A percentile compares a stretch with the other conserved stretches of the same genome.
Conservation (phyloP, 2,888 invertebrate genomes). For the Drosophila borborema region DNA sequence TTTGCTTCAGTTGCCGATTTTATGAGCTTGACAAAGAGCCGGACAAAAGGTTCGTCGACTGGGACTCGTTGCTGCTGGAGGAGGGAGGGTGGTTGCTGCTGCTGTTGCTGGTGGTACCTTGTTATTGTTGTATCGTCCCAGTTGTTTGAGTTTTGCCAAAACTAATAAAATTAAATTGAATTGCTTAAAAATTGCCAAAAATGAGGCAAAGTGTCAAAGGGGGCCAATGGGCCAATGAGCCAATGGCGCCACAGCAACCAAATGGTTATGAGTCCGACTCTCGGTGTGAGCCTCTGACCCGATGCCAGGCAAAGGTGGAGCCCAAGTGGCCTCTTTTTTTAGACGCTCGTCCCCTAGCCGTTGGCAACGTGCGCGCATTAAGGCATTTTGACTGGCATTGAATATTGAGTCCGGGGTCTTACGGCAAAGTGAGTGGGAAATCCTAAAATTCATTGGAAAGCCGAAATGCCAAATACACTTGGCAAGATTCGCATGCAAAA, state of each 20-base stretch:
- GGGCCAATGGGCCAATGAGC: conserved; percentile 32
- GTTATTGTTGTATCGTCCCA: conserved; percentile 72
- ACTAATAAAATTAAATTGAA: conserved; percentile 82
- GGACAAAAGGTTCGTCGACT: conserved; percentile 43
- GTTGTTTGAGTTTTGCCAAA: conserved; percentile 81
- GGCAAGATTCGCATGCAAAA: neutral
- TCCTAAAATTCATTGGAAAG: conserved; percentile 15
- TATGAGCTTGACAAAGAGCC: conserved; percentile 65
- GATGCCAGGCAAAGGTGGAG: conserved; percentile 1
- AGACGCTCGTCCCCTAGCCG: conserved; percentile 10
- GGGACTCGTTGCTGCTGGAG: no score
- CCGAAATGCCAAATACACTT: conserved; percentile 36
- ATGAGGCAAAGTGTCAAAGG: conserved; percentile 78
- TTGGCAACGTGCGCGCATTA: conserved; percentile 76
- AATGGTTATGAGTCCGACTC: conserved; percentile 62
- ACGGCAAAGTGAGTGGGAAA: conserved; percentile 50
- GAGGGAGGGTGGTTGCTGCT: neutral
- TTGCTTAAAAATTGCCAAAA: conserved; percentile 81
- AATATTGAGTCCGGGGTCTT: conserved; percentile 73
- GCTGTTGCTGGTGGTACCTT: conserved; percentile 45
- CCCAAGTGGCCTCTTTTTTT: conserved; percentile 20
- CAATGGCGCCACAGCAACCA: conserved; percentile 49
- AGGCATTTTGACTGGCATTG: conserved; percentile 72
- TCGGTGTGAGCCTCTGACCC: conserved; percentile 9
- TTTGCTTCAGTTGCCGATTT: conserved; percentile 59